Base-by-base conservation (phyloP, 2,113 vertebrate species). In the Heloderma charlesbogerti region DNA sequence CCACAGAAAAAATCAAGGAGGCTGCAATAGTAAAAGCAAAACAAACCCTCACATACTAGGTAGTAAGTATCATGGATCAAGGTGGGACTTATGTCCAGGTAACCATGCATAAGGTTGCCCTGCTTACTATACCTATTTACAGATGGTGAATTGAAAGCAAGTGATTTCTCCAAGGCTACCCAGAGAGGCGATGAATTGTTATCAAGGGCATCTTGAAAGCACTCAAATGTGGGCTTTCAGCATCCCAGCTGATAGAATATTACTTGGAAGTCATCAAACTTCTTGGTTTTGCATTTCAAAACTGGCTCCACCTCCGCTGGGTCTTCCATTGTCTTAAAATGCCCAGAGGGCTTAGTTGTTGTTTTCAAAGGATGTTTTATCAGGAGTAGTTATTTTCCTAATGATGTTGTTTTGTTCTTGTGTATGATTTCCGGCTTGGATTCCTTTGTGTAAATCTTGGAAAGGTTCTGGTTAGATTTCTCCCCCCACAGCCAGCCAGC, bases 371-470 rank as follows among this genome's bases (percentile, higher is more conserved):
- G 63, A 66, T 80, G 75, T 71, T 80, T 79, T 86, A 27, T 71
- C 63, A 80, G 15, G 63, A 86, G 60, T 67, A 27, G 15, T 86
- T 67, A 67, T 69, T 86, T 90, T 71, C 84, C 89, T 90, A 86
- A 90, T 72, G 84, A 57, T 86, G 84, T 79, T 86, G 83, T 90
- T 90, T 86, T 90, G 83, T 86, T 90, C 83, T 57, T 86, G 74
- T 69, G 25, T 72, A 43, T 80, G 48, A 80, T 90, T 86, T 86
- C 89, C 63, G n/a, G 84, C 63, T 86, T 79, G 84, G 84, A 86
- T 79, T 90, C 63, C n/a, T 90, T 90, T 86, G 89, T 90, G 84
- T 86, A 80, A 90, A 90, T 69, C 84, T 90, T 90, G 84, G 60
- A 80, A 57, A 43, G 37, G 75, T 54, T 83, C 48, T 25, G n/a